A percentile compares a stretch with the other conserved stretches of the same genome.
Conservation (phyloP, 2,797 vertebrate genomes). For the Lates japonicus region DNA sequence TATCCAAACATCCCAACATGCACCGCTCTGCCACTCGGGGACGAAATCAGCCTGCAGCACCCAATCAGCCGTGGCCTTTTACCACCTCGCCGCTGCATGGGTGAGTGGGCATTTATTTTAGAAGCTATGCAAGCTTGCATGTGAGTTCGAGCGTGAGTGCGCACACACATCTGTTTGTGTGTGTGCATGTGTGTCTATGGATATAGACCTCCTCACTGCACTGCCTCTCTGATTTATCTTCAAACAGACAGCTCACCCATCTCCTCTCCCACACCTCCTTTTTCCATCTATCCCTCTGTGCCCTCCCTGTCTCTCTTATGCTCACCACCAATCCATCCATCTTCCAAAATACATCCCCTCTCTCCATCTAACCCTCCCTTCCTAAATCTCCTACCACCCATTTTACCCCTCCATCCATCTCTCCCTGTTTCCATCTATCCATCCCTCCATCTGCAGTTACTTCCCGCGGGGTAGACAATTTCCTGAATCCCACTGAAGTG, state of each 20-base stretch:
- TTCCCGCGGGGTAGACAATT: constrained; percentile 77
- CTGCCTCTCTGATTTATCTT: constrained; percentile 83
- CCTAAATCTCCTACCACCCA: constrained; percentile 44
- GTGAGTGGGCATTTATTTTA: too few species aligned
- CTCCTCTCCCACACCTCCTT: constrained; percentile 63
- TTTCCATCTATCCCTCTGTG: constrained; percentile 39
- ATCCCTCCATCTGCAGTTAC: constrained; percentile 74
- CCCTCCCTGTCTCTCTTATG: constrained; percentile 46
- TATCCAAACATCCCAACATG: constrained; percentile 84
- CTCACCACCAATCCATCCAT: constrained; percentile 70
- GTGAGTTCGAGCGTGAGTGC: constrained; percentile 56
- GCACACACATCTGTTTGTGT: constrained; percentile 63
- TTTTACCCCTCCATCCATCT: constrained; percentile 51
- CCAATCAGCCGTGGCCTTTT: constrained; percentile 85
- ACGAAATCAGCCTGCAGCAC: constrained; percentile 76
- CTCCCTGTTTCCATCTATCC: constrained; percentile 49
- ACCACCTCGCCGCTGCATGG: constrained; percentile 80
- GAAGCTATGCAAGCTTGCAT: too few species aligned
- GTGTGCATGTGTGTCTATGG: constrained; percentile 64
- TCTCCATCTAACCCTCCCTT: constrained; percentile 40
- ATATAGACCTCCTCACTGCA: constrained; percentile 72
- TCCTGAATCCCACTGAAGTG: constrained; percentile 81
- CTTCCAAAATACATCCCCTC: constrained; percentile 60
- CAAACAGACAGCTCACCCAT: constrained; percentile 80
- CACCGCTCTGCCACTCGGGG: constrained; percentile 76